Base-by-base conservation (phyloP, 2,888 invertebrate species). In the Bellardia bayeri region DNA sequence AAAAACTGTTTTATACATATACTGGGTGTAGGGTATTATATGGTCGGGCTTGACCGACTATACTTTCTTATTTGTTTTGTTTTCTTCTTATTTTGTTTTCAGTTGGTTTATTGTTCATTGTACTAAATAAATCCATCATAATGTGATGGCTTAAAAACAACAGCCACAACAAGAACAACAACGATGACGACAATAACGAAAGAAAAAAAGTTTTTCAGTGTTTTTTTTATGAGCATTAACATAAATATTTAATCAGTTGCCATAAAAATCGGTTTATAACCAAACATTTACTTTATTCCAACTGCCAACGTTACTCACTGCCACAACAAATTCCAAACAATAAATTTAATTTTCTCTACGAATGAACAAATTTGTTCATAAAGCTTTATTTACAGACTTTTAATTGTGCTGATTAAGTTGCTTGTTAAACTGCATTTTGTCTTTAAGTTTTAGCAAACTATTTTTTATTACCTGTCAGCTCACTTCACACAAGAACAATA, bases 201-300 rank as follows among this genome's bases (percentile, higher is more conserved):
- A 23, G 23, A 23, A 23, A 30, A 37, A 37, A 37, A 37, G 33
- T 63, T 61, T 61, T 14, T 14, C 61, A 13, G 23, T 30, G 33
- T 63, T 40, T 37, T 37, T 63, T 37, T 37, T 63, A 37, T 63
- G 8, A 63, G 63, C 63, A 8, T 40, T 37, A 63, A 63, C 63
- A 37, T 63, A 63, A 63, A 63, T 63, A 63, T 63, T 37, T 63
- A 63, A 63, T 63, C 63, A 40, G 63, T 37, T 63, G 63, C 33
- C 14, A 63, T 63, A 63, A 63, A 63, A 63, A 63, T 63, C 40
- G 63, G 63, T 40, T 63, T 63, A 63, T 37, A 63, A 37, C 6
- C 14, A n/a, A 40, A 37, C 37, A 37, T 63, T n/a, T n/a, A 37
- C 8, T 37, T n/a, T 13, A 11, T 45, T 4, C 2, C 11, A 3